Conservation (phyloP, 2,113 vertebrate species). For the Hemiprocne comata region DNA sequence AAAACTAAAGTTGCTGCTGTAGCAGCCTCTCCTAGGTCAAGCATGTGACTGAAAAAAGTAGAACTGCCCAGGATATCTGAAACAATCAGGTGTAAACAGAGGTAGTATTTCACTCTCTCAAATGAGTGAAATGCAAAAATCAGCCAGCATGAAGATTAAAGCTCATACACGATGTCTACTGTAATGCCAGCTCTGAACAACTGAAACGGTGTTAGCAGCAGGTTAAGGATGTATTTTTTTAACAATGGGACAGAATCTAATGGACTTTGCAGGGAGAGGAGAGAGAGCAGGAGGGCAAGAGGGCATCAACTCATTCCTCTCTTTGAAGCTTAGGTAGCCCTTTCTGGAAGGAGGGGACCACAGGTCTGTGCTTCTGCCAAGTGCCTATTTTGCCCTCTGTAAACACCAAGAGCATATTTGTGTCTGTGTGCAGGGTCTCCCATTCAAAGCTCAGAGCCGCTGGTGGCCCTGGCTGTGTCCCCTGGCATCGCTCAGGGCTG, state of each 20-base stretch:
- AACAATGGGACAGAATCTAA: constrained; percentile 17
- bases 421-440: neutral
- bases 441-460: neutral
- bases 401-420: neutral
- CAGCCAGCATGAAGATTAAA: constrained; percentile 5
- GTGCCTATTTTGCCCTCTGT: rapidly evolving
- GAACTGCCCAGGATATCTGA: neutral
- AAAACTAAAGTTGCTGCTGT: neutral
- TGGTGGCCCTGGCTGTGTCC: neutral
- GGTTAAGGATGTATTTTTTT: constrained; percentile 29
- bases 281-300: neutral
- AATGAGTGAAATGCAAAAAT: neutral
- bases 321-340: neutral
- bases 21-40: constrained; percentile 23
- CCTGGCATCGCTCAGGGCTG: rapidly evolving
- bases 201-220: neutral
- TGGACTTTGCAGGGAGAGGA: neutral
- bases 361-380: neutral
- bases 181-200: constrained; percentile 25
- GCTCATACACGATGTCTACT: neutral
- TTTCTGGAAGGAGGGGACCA: neutral
- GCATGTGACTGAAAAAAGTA: neutral
- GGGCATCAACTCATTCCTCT: neutral
- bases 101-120: neutral
- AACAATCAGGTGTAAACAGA: neutral